Evolutionary conservation across 1,140 invertebrate species (phyloP), one percentile per base, ranked within the genome.

Genomic region (Battus philenor): DNA sequence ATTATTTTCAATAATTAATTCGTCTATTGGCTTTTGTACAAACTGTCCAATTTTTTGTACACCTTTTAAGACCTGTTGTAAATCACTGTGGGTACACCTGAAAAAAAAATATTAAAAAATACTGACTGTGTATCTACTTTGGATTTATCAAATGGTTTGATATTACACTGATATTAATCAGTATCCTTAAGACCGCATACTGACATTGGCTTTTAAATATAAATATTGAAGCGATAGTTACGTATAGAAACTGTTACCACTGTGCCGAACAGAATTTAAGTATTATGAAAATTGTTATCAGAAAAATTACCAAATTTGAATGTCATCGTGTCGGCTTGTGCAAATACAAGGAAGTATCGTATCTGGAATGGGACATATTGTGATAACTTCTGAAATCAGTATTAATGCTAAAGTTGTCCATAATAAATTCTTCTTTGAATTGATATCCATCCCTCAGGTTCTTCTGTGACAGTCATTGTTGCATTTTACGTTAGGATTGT

Each of bases 71-170:
- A 95, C 92, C 63, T 90, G 90, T 1, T 90, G 89, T 43, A 95
- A 82, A 57, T 95, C 94, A 83, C 93, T 94, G 76, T 95, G 93
- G 24, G 93, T 94, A 69, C 94, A 96, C 94, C 94, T 95, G 61
- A 36, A 82, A 82, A 59, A 9, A 55, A 15, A 31, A 11, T 13
- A 36, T 36, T 50, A 26, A 16, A 13, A 9, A 17, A 4, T 12
- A 13, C 2, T n/a, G 1, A 8, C 33, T 27, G 13, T 18, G 13
- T 22, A 53, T 8, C 17, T 13, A 17, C n/a, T n/a, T n/a, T n/a
- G n/a, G n/a, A n/a, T n/a, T n/a, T n/a, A n/a, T n/a, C n/a, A n/a
- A n/a, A n/a, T n/a, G n/a, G n/a, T n/a, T n/a, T n/a, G n/a, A n/a
- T n/a, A n/a, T n/a, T n/a, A n/a, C n/a, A n/a, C n/a, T n/a, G n/a